Percentiles rank a stretch among this genome's conserved stretches.
Conservation (phyloP, 2,113 vertebrate genomes). For the Pongo pygmaeus region DNA sequence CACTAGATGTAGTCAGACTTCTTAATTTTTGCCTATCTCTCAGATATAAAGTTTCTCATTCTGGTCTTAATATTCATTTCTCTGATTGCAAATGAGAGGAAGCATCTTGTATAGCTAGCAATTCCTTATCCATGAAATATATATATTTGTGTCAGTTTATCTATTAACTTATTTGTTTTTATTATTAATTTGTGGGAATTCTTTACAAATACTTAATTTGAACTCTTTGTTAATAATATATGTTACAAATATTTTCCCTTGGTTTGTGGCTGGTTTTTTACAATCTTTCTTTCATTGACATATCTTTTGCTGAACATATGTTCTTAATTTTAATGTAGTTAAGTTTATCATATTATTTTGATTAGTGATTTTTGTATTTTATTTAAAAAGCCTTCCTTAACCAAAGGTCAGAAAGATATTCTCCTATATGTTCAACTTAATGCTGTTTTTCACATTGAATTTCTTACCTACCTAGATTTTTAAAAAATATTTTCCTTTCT, state of each 20-base stretch:
- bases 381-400: background rate
- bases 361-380: background rate
- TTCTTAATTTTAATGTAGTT: constrained; percentile 6
- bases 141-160: background rate
- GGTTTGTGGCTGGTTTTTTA: background rate
- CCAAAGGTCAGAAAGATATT: background rate
- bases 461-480: background rate
- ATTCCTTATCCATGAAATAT: background rate
- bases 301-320: background rate
- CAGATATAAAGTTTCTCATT: background rate
- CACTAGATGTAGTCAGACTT: background rate
- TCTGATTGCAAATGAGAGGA: background rate
- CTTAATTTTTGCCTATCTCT: background rate
- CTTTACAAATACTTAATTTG: background rate
- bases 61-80: background rate
- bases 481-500: background rate
- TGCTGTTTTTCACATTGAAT: background rate
- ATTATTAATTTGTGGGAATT: background rate
- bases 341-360: background rate
- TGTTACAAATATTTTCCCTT: background rate
- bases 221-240: background rate
- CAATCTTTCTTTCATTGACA: background rate
- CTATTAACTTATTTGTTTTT: background rate
- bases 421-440: background rate
- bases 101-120: background rate